Percentiles rank a stretch among this genome's conserved stretches.
Evolutionary conservation across 2,888 invertebrate species (phyloP).

Genomic region (Drymonia ruficornis): DNA sequence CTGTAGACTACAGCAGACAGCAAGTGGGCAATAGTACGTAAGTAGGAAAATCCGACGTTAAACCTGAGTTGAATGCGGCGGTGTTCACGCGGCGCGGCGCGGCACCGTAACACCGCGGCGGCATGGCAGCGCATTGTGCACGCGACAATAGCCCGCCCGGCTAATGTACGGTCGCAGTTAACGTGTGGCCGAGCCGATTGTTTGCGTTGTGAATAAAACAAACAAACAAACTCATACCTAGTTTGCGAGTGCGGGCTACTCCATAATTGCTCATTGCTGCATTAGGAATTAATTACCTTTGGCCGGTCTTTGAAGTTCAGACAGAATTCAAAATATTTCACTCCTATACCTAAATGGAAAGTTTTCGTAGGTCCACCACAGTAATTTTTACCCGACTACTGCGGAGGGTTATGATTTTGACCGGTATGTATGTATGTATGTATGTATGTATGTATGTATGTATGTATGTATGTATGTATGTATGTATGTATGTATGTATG

Average conservation of each 20-base stretch:
- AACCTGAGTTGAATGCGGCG: slow-evolving; percentile 9
- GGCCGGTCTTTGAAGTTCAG: not conserved
- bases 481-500: no score
- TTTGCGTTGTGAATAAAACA: slow-evolving; percentile 2
- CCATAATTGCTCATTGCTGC: not conserved
- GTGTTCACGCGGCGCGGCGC: not conserved
- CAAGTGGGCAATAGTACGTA: slow-evolving; percentile 31
- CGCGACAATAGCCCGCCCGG: slow-evolving; percentile 7
- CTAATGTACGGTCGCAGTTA: slow-evolving; percentile 5
- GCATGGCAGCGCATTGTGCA: not conserved
- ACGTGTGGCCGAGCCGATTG: not conserved
- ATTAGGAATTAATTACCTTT: slow-evolving; percentile 2
- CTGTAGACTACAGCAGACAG: slow-evolving; percentile 9
- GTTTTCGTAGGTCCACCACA: no score
- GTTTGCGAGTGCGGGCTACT: not conserved
- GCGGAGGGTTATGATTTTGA: no score
- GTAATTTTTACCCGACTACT: no score
- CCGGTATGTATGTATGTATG: no score
- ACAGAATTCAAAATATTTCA: no score
- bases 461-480: no score
- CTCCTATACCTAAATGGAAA: no score
- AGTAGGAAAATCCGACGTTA: slow-evolving; percentile 24
- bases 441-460: no score
- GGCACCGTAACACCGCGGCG: not conserved
- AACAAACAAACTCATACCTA: slow-evolving; percentile 4